A percentile compares a stretch with the other conserved stretches of the same genome.
phyloP scores from a whole-genome alignment of 64 coral and sea anemone species.

The Dendronephthya gigantea region DNA sequence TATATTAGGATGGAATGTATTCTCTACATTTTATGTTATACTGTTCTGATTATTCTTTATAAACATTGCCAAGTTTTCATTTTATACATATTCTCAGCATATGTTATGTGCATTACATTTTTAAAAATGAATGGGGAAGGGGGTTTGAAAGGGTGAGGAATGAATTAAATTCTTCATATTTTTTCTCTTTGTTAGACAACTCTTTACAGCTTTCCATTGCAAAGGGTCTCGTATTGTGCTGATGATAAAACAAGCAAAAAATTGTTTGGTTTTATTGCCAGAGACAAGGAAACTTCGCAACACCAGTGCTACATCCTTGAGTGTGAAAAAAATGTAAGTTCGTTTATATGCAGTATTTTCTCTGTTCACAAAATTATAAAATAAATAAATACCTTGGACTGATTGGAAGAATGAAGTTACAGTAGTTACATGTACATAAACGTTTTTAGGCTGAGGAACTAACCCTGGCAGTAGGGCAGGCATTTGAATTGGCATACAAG shows the following conservation, averaged over 20 bases:
- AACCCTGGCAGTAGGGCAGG: not conserved
- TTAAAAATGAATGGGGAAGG: no score
- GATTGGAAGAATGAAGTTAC: not conserved
- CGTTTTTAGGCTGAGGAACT: not conserved
- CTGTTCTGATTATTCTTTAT: no score
- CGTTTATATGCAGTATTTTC: not conserved
- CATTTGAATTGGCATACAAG: conserved; percentile 17
- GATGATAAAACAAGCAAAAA: conserved; percentile 14
- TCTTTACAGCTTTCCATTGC: conserved; percentile 1
- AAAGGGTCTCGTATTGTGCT: conserved; percentile 2
- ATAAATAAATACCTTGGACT: not conserved
- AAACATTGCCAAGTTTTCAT: no score
- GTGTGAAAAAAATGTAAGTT: not conserved
- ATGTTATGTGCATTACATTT: no score
- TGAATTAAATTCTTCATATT: no score
- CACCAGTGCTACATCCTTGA: conserved; percentile 1
- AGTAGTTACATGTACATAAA: not conserved
- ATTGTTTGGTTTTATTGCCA: conserved; percentile 8
- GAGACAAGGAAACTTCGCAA: not conserved
- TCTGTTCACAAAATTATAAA: not conserved
- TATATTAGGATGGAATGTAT: no score
- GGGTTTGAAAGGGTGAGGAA: no score
- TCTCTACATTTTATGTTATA: no score
- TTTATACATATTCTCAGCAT: no score
- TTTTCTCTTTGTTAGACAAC: not conserved